phyloP scores from a whole-genome alignment of 2,797 vertebrate genomes.

The Notolabrus celidotus region DNA sequence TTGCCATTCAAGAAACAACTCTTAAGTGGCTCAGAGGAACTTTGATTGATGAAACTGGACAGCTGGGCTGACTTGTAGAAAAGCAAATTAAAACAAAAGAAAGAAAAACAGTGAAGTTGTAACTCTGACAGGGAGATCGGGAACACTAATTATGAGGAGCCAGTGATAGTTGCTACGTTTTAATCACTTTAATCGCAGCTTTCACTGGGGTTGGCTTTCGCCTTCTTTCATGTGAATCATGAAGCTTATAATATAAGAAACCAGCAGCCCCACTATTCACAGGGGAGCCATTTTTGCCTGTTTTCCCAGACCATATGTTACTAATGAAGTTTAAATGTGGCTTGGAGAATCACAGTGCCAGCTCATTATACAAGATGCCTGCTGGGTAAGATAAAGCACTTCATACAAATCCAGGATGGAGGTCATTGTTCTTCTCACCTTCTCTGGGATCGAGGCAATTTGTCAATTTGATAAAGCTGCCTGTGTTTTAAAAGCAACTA shows the following conservation, averaged over 20 bases:
- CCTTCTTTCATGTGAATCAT: constrained; percentile 19
- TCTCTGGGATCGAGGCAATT: constrained; percentile 4
- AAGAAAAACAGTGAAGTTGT: not conserved
- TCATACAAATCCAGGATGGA: constrained; percentile 10
- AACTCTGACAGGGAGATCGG: not conserved
- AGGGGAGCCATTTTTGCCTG: constrained; percentile 15
- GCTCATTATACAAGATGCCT: constrained; percentile 30
- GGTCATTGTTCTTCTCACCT: constrained; percentile 23
- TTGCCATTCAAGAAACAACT: no score
- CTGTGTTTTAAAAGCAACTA: constrained; percentile 1
- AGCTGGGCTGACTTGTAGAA: no score
- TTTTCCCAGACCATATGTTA: constrained; percentile 35
- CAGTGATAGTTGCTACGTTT: constrained; percentile 16
- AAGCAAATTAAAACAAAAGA: no score
- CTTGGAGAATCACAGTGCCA: constrained; percentile 21
- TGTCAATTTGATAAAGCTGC: constrained; percentile 2
- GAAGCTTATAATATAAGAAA: not conserved
- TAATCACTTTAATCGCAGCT: constrained; percentile 18
- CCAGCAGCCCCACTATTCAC: not conserved
- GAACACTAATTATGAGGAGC: constrained; percentile 7
- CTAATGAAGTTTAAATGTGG: constrained; percentile 41
- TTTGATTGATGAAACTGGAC: no score
- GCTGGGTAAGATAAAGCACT: constrained; percentile 13
- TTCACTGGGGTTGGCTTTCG: constrained; percentile 11
- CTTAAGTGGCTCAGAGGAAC: no score